Evolutionary conservation across 2,888 invertebrate species (phyloP).

Genomic region (Phasia obesa): DNA sequence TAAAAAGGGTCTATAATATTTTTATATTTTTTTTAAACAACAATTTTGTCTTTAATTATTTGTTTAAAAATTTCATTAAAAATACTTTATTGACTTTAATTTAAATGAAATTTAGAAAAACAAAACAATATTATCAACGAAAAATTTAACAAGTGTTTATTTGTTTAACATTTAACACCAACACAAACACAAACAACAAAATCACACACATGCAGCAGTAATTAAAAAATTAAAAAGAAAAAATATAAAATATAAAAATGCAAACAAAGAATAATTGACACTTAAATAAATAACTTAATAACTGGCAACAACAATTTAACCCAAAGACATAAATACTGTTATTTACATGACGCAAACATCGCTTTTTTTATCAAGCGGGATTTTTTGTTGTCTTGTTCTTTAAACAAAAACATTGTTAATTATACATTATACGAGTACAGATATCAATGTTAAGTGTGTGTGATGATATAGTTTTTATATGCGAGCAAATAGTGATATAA

Average conservation of each 20-base stretch:
- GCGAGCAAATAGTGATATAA: slow-evolving; percentile 19
- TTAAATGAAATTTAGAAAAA: background rate
- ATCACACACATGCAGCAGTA: background rate
- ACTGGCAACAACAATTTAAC: slow-evolving; percentile 32
- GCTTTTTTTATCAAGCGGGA: slow-evolving; percentile 26
- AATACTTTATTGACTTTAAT: background rate
- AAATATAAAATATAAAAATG: too few relatives aligned
- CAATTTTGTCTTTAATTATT: background rate
- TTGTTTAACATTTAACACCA: slow-evolving; percentile 7
- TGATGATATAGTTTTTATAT: slow-evolving; percentile 23
- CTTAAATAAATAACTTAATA: slow-evolving; percentile 30
- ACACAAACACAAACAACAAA: background rate
- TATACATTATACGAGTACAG: background rate
- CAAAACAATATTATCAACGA: background rate
- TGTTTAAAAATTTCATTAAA: background rate
- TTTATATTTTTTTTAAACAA: background rate
- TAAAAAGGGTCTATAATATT: too few relatives aligned
- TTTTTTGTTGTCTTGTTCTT: background rate
- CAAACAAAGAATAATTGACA: slow-evolving; percentile 42
- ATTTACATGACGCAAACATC: slow-evolving; percentile 43
- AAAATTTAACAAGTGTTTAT: slow-evolving; percentile 13
- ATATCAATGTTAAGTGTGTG: slow-evolving; percentile 26
- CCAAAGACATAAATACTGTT: slow-evolving; percentile 31
- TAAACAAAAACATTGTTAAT: slow-evolving; percentile 18
- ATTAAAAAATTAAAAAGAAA: slow-evolving; percentile 7